Conservation (phyloP, 2,113 vertebrate species). For the Muscicapa adusta region DNA sequence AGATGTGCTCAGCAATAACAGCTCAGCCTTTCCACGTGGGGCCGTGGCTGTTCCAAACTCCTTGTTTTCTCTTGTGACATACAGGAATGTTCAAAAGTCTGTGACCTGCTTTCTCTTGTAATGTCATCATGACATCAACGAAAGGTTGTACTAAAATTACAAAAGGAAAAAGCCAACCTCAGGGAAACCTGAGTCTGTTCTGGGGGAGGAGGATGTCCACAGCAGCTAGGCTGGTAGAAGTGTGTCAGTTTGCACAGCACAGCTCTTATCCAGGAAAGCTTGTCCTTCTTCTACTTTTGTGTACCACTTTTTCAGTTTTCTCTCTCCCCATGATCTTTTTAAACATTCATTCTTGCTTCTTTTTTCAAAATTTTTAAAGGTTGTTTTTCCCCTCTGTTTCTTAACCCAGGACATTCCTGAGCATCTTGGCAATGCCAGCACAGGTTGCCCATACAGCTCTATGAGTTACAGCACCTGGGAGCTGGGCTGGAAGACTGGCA, state of each 20-base stretch:
- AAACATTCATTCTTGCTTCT: not conserved
- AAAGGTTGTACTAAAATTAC: not conserved
- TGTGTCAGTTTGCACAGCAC: not conserved
- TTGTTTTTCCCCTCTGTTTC: not conserved
- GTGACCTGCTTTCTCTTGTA: not conserved
- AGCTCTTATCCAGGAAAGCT: not conserved
- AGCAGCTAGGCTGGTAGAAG: not conserved
- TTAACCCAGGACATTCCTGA: not conserved
- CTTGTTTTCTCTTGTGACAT: not conserved
- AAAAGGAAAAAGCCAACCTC: not conserved
- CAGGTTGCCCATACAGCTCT: rapidly evolving
- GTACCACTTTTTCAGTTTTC: not conserved
- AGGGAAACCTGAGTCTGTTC: not conserved
- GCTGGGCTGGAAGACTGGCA: not conserved
- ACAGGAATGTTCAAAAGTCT: not conserved
- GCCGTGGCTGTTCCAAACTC: not conserved
- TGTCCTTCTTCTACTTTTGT: not conserved
- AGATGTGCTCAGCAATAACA: not conserved
- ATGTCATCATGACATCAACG: not conserved
- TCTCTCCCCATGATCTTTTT: not conserved
- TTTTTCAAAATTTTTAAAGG: not conserved
- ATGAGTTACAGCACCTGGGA: not conserved
- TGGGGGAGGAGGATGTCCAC: not conserved
- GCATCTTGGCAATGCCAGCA: not conserved
- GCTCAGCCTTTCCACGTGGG: not conserved